Base-by-base conservation (phyloP, 2,113 vertebrate species). In the Lasiurus borealis region DNA sequence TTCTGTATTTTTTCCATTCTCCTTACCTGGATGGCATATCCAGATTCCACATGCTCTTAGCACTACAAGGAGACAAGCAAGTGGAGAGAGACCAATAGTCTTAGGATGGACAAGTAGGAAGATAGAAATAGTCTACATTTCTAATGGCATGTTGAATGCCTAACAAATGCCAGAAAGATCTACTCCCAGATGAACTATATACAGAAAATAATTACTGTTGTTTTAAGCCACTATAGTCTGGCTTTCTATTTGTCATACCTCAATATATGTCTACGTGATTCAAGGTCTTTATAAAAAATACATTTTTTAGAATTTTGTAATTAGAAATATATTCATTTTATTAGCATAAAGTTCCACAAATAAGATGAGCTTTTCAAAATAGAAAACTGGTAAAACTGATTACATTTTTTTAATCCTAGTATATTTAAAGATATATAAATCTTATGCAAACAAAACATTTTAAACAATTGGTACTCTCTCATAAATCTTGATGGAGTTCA, bases 401-500 rank as follows among this genome's bases (percentile, higher is more conserved):
- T 5, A 83, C 8, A 69, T 44, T n/a, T 82, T n/a, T 62, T 62
- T 62, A 62, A 62, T 27, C 57, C 59, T 62, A 62, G 23, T 62
- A 10, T 88, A 81, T 76, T 68, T 94, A 54, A 84, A 96, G 69
- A 23, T 2, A 46, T 21, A 2, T 12, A 78, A 85, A 92, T 88
- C 12, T 54, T 52, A 62, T 29, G 0, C 62, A 93, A 93, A 77
- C 27, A 50, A 64, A 85, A 54, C 16, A 85, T 85, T 66, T 34
- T 29, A 83, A 52, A 16, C 40, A 29, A 13, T 57, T 84, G 44
- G 9, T n/a, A 73, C 0, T 23, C 14, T 44, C 12, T 95, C 25
- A 90, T 85, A 85, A 92, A 46, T 46, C 27, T 77, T 68, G 48
- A 48, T 84, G n/a, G 11, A 66, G 16, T 46, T 93, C 91, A 48